Conservation (phyloP, 2,888 invertebrate genomes). For the Aelia acuminata region DNA sequence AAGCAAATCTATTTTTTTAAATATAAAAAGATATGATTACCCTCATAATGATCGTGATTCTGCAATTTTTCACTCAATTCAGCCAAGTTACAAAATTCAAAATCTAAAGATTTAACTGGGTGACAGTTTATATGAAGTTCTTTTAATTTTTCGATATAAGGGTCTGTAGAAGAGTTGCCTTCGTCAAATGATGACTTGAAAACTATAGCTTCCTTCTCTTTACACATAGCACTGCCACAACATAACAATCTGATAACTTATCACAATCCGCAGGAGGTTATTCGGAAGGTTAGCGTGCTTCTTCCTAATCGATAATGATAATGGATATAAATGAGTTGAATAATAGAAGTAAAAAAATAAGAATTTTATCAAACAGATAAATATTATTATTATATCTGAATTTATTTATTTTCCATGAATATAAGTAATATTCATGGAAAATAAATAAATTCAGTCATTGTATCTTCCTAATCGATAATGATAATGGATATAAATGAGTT, state of each 20-base stretch:
- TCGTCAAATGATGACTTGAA: slow-evolving; percentile 63
- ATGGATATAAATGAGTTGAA: too few relatives aligned
- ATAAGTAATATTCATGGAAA: too few relatives aligned
- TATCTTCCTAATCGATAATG: too few relatives aligned
- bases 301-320: neutral
- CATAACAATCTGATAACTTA: slow-evolving; percentile 19
- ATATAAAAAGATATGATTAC: slow-evolving; percentile 61
- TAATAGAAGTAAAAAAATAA: neutral
- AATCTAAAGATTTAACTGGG: slow-evolving; percentile 65
- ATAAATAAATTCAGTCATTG: too few relatives aligned
- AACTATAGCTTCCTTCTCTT: slow-evolving; percentile 58
- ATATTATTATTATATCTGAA: neutral
- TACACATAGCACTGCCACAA: slow-evolving; percentile 22
- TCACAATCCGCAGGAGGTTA: neutral
- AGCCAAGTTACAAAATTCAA: slow-evolving; percentile 66
- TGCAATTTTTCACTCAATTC: slow-evolving; percentile 62
- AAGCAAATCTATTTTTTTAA: neutral
- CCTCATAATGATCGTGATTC: slow-evolving; percentile 65
- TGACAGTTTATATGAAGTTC: slow-evolving; percentile 61
- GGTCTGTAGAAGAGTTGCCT: slow-evolving; percentile 61
- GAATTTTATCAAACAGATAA: neutral
- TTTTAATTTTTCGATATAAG: slow-evolving; percentile 64
- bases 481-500: too few relatives aligned
- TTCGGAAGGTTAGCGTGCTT: neutral
- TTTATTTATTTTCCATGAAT: neutral